A percentile compares a stretch with the other conserved stretches of the same genome.
Conservation (phyloP, 2,797 vertebrate species). For the Austrolebias charrua region DNA sequence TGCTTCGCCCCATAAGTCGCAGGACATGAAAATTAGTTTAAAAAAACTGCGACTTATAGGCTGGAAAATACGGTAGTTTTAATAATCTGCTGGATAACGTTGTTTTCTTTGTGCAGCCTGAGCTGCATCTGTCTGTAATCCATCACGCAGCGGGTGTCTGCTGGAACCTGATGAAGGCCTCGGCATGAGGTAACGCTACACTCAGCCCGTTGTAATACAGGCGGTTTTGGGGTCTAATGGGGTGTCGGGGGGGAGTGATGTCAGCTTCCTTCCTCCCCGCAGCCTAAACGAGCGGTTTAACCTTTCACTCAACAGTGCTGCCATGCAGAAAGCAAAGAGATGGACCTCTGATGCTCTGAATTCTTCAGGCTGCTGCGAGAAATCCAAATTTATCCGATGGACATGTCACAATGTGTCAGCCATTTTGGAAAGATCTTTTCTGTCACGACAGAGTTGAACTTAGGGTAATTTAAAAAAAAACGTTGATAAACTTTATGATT, state of each 20-base stretch:
- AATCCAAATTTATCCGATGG: background rate
- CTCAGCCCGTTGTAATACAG: slow-evolving; percentile 36
- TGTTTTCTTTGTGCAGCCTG: slow-evolving; percentile 41
- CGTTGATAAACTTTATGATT: no score
- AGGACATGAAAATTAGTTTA: no score
- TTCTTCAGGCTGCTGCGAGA: background rate
- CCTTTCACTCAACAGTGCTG: slow-evolving; percentile 44
- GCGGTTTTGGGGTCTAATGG: background rate
- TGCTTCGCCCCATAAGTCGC: no score
- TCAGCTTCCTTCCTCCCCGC: slow-evolving; percentile 16
- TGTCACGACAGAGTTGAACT: no score
- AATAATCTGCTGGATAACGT: slow-evolving; percentile 41
- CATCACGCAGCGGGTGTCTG: slow-evolving; percentile 63
- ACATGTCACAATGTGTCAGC: background rate
- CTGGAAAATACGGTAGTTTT: no score
- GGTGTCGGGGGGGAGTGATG: slow-evolving; percentile 4
- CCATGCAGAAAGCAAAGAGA: slow-evolving; percentile 27
- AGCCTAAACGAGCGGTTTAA: slow-evolving; percentile 30
- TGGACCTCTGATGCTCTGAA: background rate
- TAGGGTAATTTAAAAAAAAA: no score
- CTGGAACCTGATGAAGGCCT: slow-evolving; percentile 57
- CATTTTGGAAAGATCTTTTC: background rate
- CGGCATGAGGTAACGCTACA: slow-evolving; percentile 72
- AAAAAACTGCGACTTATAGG: no score
- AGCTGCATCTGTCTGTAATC: slow-evolving; percentile 74